Base-by-base conservation (phyloP, 2,797 vertebrate species). In the Echiichthys vipera region DNA sequence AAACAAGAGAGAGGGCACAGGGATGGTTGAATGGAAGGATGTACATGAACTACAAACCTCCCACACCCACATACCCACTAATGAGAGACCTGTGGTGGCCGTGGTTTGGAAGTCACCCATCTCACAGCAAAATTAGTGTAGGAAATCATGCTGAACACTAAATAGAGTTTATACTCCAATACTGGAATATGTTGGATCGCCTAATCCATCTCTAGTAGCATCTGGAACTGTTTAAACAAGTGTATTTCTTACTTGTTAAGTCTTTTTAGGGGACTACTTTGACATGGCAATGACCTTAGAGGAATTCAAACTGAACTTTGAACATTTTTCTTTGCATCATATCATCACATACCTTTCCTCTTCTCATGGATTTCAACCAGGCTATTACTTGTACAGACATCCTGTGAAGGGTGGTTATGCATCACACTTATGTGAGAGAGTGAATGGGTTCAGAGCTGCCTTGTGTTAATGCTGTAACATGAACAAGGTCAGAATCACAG, bases 211-310 rank as follows among this genome's bases (percentile, higher is more conserved):
- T 78, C 73, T 77, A 47, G 58, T 58, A 87, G 66, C 90, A 93
- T 92, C 90, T 92, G 90, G 91, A 92, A 90, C 46, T 50, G 80
- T 67, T 92, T 89, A 86, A 88, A 89, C 67, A 85, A 86, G 71
- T 76, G 74, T 76, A 85, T 88, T 86, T 80, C 71, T 81, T 83
- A 74, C 71, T 84, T 78, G 71, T 91, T 75, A 66, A 84, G 67
- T 62, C 77, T 81, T 89, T 51, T 70, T 83, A 58, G 53, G 65
- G 71, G 63, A 72, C 67, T 80, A 45, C 77, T 80, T 84, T 84
- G 74, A 89, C 71, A 84, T 75, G 63, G 81, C 68, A 79, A 66
- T 70, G 86, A 85, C 73, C 84, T 84, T 47, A 55, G 59, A 84
- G 78, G 74, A 84, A 90, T 67, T 86, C 30, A 81, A 78, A 78